Percentiles rank a stretch among this genome's conserved stretches.
phyloP scores from a whole-genome alignment of 2,797 vertebrate genomes.

The Zalophus californianus region DNA sequence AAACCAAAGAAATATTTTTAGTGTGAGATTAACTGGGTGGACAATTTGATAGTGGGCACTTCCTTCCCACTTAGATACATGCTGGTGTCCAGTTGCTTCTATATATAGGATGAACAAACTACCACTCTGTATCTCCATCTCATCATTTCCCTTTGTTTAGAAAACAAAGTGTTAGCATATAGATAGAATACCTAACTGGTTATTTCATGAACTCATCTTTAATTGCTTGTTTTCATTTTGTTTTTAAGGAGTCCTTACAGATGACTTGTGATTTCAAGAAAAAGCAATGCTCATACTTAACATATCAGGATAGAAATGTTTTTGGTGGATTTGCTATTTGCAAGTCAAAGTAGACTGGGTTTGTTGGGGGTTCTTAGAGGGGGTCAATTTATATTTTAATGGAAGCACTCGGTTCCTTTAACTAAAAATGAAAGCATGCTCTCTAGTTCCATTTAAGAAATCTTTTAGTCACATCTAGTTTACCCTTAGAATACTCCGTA shows the following conservation, averaged over 20 bases:
- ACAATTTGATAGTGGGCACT: neutral
- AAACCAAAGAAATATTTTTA: neutral
- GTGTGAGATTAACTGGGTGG: neutral
- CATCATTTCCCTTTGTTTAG: slow-evolving; percentile 32
- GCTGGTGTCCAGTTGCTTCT: neutral
- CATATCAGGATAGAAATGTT: neutral
- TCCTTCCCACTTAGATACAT: neutral
- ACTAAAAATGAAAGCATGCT: slow-evolving; percentile 1
- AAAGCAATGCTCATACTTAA: slow-evolving; percentile 35
- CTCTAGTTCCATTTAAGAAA: slow-evolving; percentile 33
- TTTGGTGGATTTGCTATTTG: slow-evolving; percentile 48
- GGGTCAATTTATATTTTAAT: slow-evolving; percentile 33
- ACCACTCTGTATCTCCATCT: neutral
- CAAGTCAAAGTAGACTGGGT: slow-evolving; percentile 2
- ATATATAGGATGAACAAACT: neutral
- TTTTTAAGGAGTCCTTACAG: neutral
- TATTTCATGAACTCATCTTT: slow-evolving; percentile 48
- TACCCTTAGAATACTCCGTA: neutral
- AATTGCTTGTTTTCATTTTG: neutral
- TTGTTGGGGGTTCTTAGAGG: neutral
- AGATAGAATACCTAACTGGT: neutral
- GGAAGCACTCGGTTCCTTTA: slow-evolving; percentile 39
- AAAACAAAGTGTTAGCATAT: slow-evolving; percentile 11
- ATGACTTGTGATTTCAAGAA: slow-evolving; percentile 11
- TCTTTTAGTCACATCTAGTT: neutral